Evolutionary conservation across 1,140 invertebrate species (phyloP).

Genomic region (Pogonus chalceus): DNA sequence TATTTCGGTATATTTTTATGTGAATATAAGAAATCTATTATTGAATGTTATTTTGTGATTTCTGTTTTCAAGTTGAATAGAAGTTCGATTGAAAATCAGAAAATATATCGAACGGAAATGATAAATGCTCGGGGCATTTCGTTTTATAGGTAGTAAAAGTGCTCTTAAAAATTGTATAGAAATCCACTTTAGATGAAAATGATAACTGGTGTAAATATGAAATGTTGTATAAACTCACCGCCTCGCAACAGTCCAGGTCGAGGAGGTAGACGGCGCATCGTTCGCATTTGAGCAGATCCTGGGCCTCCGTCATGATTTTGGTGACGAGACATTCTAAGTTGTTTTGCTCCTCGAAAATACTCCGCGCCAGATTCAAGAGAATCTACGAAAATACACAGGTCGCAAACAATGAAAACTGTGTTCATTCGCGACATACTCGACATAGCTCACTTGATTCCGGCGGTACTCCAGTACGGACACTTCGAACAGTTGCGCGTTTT

Average conservation of each 20-base stretch:
- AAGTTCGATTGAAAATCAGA: too few species aligned
- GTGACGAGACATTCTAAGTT: slow-evolving; percentile 87
- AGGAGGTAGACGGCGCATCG: slow-evolving; percentile 82
- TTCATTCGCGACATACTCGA: slow-evolving; percentile 36
- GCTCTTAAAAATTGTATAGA: too few species aligned
- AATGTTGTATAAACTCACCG: slow-evolving; percentile 53
- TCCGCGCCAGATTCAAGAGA: slow-evolving; percentile 71
- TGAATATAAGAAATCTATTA: too few species aligned
- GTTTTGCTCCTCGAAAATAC: slow-evolving; percentile 88
- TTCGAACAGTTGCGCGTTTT: slow-evolving; percentile 94
- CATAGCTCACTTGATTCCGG: slow-evolving; percentile 69
- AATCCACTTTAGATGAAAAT: too few species aligned
- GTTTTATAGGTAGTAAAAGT: too few species aligned
- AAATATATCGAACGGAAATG: too few species aligned
- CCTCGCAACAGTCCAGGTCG: slow-evolving; percentile 75
- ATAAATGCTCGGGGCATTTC: too few species aligned
- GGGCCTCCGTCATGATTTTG: slow-evolving; percentile 93
- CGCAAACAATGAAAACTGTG: slow-evolving; percentile 11
- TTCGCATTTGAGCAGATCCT: slow-evolving; percentile 86
- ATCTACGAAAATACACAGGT: slow-evolving; percentile 48
- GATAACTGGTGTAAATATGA: too few species aligned
- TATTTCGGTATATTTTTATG: too few species aligned
- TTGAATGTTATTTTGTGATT: too few species aligned
- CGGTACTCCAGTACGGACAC: slow-evolving; percentile 87
- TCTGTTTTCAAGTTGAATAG: too few species aligned